Percentiles rank a stretch among this genome's conserved stretches.
Conservation (phyloP, 2,113 vertebrate genomes). For the Nothobranchius furzeri region DNA sequence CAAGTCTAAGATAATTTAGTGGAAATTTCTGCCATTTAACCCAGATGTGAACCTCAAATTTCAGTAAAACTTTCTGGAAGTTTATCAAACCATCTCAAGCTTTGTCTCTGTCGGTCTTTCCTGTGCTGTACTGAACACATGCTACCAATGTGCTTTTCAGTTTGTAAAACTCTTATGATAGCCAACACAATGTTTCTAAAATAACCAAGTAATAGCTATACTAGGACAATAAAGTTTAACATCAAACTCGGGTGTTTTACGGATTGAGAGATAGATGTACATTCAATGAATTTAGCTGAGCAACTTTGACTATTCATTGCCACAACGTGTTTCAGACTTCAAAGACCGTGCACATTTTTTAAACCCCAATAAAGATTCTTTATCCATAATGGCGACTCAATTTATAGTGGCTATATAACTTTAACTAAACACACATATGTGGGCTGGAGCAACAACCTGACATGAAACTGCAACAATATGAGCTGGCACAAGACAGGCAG, state of each 20-base stretch:
- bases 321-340: constrained; percentile 71
- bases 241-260: constrained; percentile 79
- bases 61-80: too few relatives aligned
- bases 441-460: constrained; percentile 63
- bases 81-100: too few relatives aligned
- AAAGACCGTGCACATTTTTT: constrained; percentile 76
- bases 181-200: constrained; percentile 79
- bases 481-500: constrained; percentile 57
- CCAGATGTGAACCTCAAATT: too few relatives aligned
- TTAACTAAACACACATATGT: constrained; percentile 81
- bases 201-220: constrained; percentile 81
- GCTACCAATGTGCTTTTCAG: constrained; percentile 73
- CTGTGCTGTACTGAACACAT: constrained; percentile 68
- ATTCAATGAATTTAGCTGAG: constrained; percentile 64
- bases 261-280: constrained; percentile 72
- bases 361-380: constrained; percentile 74
- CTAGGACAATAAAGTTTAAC: constrained; percentile 75
- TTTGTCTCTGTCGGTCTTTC: constrained; percentile 37
- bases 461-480: constrained; percentile 52
- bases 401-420: constrained; percentile 80
- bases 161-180: constrained; percentile 74
- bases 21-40: too few relatives aligned
- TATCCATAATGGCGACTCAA: constrained; percentile 71
- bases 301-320: constrained; percentile 58
- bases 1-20: too few relatives aligned